Percentiles rank a stretch among this genome's conserved stretches.
Evolutionary conservation across 2,113 vertebrate species (phyloP).

Genomic region (Euleptes europaea): DNA sequence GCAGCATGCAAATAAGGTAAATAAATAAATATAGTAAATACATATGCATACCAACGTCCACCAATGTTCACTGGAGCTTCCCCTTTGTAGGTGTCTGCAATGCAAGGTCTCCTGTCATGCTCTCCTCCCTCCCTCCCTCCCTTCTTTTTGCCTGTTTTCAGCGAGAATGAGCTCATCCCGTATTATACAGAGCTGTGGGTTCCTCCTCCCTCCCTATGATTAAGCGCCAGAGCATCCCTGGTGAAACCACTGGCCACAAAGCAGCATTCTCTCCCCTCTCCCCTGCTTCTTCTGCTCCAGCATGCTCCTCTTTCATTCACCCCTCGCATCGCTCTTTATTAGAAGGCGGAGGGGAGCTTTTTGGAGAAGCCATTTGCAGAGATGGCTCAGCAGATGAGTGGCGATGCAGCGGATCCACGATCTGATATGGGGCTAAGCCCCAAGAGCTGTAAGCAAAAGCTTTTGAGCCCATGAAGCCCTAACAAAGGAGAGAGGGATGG

Average conservation of each 20-base stretch:
- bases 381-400: not conserved
- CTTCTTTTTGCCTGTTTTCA: not conserved
- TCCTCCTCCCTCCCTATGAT: not conserved
- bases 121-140: not conserved
- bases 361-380: not conserved
- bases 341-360: not conserved
- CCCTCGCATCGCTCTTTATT: not conserved
- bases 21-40: not conserved
- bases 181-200: constrained; percentile 8
- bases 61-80: not conserved
- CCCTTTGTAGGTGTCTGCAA: not conserved
- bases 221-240: not conserved
- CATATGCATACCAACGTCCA: too few relatives aligned
- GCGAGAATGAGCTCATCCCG: constrained; percentile 17
- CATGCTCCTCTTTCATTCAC: not conserved
- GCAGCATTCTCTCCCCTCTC: not conserved
- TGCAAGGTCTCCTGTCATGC: not conserved
- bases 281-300: too few relatives aligned
- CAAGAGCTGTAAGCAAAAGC: not conserved
- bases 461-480: not conserved
- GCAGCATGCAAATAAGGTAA: too few relatives aligned
- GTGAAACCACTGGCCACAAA: not conserved
- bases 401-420: not conserved
- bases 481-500: not conserved
- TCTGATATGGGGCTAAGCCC: not conserved